phyloP scores from a whole-genome alignment of 2,113 vertebrate genomes.

The Colossoma macropomum region DNA sequence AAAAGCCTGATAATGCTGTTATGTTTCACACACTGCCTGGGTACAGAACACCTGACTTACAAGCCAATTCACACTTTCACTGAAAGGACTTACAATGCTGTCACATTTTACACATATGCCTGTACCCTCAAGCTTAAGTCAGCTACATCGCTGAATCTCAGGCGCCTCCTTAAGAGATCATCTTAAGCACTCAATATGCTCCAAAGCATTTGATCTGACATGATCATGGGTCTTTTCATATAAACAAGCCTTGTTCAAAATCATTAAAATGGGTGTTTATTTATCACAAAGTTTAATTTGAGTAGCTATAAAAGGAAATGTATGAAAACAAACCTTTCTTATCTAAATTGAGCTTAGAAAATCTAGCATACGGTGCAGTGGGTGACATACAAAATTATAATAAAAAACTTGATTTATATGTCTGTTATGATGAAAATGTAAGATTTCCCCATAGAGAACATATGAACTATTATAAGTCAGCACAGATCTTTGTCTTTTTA shows the following conservation, averaged over 20 bases:
- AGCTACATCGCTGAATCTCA: conserved; percentile 43
- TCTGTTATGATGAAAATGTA: too few species aligned
- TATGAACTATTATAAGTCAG: too few species aligned
- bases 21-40: conserved; percentile 14
- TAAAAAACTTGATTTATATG: too few species aligned
- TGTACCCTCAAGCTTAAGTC: conserved; percentile 33
- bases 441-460: too few species aligned
- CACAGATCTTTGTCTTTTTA: too few species aligned
- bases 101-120: conserved; percentile 41
- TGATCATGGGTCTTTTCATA: not conserved
- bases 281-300: too few species aligned
- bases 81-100: conserved; percentile 15
- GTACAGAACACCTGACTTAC: conserved; percentile 25
- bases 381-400: too few species aligned
- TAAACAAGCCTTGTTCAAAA: conserved; percentile 37
- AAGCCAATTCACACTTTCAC: conserved; percentile 17
- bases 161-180: conserved; percentile 19
- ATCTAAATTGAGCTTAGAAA: too few species aligned
- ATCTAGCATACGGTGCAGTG: too few species aligned
- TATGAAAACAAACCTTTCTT: too few species aligned
- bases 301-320: too few species aligned
- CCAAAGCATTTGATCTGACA: conserved; percentile 53
- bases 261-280: not conserved
- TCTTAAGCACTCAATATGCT: conserved; percentile 35
- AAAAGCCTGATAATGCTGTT: conserved; percentile 22